phyloP scores from a whole-genome alignment of 1,140 invertebrate species.

The Palaemon carinicauda region DNA sequence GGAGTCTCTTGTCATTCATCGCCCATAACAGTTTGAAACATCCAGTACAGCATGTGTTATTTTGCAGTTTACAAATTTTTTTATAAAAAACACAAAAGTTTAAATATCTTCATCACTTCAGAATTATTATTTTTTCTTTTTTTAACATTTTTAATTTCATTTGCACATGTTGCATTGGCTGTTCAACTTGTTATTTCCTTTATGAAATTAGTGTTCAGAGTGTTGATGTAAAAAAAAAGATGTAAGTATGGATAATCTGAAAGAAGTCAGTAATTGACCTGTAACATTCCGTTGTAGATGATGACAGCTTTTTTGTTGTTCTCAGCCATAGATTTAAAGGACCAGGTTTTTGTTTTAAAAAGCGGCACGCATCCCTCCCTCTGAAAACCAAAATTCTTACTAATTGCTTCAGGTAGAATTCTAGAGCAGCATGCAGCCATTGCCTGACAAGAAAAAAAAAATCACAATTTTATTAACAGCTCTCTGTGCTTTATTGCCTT shows the following conservation, averaged over 20 bases:
- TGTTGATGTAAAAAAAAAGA: conserved; percentile 37
- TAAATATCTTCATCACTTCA: not conserved
- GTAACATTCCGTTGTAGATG: conserved; percentile 52
- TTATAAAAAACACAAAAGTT: not conserved
- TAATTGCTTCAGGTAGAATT: not conserved
- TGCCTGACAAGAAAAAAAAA: conserved; percentile 17
- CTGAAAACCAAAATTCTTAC: not conserved
- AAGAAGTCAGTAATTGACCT: conserved; percentile 29
- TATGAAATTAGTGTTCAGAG: conserved; percentile 41
- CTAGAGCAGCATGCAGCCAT: conserved; percentile 25
- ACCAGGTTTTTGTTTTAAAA: conserved; percentile 34
- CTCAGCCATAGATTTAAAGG: conserved; percentile 33
- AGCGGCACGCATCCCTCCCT: conserved; percentile 46
- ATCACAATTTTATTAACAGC: conserved; percentile 22
- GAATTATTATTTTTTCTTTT: too few species aligned
- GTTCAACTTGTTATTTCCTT: conserved; percentile 22
- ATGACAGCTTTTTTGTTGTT: conserved; percentile 23
- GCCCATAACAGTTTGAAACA: not conserved
- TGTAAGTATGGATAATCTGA: conserved; percentile 34
- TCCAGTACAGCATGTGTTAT: conserved; percentile 10
- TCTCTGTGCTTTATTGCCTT: conserved; percentile 17
- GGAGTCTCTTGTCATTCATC: conserved; percentile 10
- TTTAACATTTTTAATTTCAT: too few species aligned
- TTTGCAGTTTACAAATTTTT: not conserved
- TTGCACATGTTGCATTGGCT: conserved; percentile 3